Conservation (phyloP, 2,888 invertebrate genomes). For the Deladenus siricidicola region DNA sequence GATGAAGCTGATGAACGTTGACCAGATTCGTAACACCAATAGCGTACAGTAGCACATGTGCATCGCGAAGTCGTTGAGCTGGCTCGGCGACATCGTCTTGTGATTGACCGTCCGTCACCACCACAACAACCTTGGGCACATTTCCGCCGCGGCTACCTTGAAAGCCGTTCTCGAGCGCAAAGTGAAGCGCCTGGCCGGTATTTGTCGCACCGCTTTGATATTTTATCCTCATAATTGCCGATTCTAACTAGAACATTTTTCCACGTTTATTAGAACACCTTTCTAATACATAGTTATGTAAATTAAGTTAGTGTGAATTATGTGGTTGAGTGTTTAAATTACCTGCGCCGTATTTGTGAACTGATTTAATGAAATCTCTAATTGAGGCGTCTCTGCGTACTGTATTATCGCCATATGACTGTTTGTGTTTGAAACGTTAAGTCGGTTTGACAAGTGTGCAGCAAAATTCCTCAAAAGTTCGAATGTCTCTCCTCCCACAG, state of each 20-base stretch:
- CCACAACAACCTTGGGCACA: constrained; percentile 54
- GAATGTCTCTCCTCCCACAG: constrained; percentile 53
- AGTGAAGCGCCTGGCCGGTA: constrained; percentile 47
- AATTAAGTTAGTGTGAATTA: not conserved
- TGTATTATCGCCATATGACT: constrained; percentile 54
- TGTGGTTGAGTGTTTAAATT: not conserved
- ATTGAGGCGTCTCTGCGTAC: constrained; percentile 52
- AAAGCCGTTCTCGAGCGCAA: constrained; percentile 39
- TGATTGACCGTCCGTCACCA: constrained; percentile 55
- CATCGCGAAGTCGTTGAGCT: constrained; percentile 43
- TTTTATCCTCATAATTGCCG: constrained; percentile 45
- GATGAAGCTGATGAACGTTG: constrained; percentile 52
- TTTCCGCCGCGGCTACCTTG: constrained; percentile 42
- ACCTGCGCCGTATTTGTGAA: constrained; percentile 44
- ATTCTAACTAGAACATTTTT: constrained; percentile 36
- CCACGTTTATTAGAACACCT: not conserved
- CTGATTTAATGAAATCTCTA: constrained; percentile 49
- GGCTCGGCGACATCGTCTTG: constrained; percentile 50
- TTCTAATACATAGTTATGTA: not conserved
- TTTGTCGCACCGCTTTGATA: constrained; percentile 50
- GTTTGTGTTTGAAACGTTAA: constrained; percentile 51
- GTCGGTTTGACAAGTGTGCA: constrained; percentile 47
- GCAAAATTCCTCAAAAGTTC: constrained; percentile 51
- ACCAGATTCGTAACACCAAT: constrained; percentile 54
- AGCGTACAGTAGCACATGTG: constrained; percentile 54